Base-by-base conservation (phyloP, 2,888 invertebrate species). In the Thecophora atra region DNA sequence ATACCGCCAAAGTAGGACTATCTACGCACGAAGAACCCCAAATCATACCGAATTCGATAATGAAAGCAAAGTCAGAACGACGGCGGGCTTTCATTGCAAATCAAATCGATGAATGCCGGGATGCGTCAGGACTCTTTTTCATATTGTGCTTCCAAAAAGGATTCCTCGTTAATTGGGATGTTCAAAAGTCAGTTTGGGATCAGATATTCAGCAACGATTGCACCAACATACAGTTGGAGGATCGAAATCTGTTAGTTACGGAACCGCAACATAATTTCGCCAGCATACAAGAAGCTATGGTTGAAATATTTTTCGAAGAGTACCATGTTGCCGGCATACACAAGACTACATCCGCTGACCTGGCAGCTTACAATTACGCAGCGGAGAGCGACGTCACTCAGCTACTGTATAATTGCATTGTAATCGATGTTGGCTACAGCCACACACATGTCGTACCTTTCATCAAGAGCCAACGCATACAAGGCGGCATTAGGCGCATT, bases 301-400 rank as follows among this genome's bases (percentile, higher is more conserved):
- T 94, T 56, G 99, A 99, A 87, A 94, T 99, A 78, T 93, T 99
- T 79, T 99, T 99, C 86, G 99, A 99, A 86, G 98, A 99, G 84
- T 99, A 96, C 82, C 96, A 96, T 80, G 95, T 97, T 79, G 91
- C 93, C 71, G 91, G 94, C 0, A 87, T 98, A 66, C 88, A 94
- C 67, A 90, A 94, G 77, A 91, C 93, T 42, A 96, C 95, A 79
- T 91, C 94, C 2, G 91, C 94, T 0, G 94, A 94, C 85, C 88
- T 97, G 75, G 92, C 93, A 1, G 92, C 92, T 0, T 83, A 83
- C 17, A 84, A 86, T 77, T 93, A 93, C 80, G 93, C 79, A 80
- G 89, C 76, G 79, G 88, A 83, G 81, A 85, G 65, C 86, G 90
- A 80, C 88, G 81, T 79, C 60, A 78, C 91, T 54, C 91, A 91